phyloP scores from a whole-genome alignment of 1,140 invertebrate genomes.

The Drosophila pruinosa region DNA sequence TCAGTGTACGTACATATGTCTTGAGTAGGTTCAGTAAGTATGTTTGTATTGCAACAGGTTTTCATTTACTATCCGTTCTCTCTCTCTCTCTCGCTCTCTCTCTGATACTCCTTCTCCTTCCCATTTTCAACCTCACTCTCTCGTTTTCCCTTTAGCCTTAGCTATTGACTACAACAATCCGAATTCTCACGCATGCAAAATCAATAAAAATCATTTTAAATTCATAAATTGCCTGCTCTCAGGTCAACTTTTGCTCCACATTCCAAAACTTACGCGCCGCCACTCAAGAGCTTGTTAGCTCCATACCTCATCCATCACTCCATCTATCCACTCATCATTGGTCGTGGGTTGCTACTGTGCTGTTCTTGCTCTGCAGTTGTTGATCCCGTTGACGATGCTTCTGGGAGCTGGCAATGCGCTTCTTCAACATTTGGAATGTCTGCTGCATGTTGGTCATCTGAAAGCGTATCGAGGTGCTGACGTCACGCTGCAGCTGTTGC shows the following conservation, averaged over 20 bases:
- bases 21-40: slow-evolving; percentile 1
- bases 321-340: neutral
- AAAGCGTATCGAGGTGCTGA: slow-evolving; percentile 84
- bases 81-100: neutral
- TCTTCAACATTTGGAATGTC: slow-evolving; percentile 78
- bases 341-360: neutral
- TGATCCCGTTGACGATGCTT: slow-evolving; percentile 40
- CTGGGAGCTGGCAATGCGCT: slow-evolving; percentile 69
- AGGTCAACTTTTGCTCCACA: neutral
- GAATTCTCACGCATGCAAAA: slow-evolving; percentile 37
- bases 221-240: slow-evolving; percentile 41
- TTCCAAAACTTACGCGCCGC: neutral
- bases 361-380: neutral
- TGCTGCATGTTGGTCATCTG: slow-evolving; percentile 80
- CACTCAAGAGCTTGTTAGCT: too few species aligned
- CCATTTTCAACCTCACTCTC: neutral
- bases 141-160: neutral
- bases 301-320: too few species aligned
- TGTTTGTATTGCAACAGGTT: slow-evolving; percentile 39
- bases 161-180: neutral
- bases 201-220: slow-evolving; percentile 63
- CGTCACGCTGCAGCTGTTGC: slow-evolving; percentile 85
- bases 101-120: too few species aligned
- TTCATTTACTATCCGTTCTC: neutral
- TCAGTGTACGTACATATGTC: neutral